Conservation (phyloP, 2,113 vertebrate species). For the Ailurus styani region DNA sequence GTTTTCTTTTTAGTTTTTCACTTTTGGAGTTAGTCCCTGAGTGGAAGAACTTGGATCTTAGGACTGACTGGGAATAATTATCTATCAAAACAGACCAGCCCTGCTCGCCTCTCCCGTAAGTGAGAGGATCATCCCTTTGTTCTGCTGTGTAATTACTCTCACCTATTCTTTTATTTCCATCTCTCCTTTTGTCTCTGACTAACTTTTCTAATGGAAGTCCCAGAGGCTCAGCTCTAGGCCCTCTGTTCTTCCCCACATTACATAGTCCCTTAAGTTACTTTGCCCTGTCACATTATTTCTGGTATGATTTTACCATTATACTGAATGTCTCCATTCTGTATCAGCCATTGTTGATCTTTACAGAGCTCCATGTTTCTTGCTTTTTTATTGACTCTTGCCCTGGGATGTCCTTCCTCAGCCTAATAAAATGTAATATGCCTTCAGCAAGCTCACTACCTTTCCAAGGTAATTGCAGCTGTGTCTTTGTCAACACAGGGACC, state of each 20-base stretch:
- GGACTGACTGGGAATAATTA: neutral
- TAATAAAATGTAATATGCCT: neutral
- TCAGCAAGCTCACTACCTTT: neutral
- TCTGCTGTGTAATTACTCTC: neutral
- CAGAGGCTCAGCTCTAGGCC: accelerated
- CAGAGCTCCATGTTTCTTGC: neutral
- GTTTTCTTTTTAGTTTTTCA: neutral
- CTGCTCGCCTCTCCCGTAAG: neutral
- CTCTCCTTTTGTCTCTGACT: neutral
- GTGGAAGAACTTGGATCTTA: neutral
- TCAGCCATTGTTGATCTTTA: neutral
- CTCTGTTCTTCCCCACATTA: neutral
- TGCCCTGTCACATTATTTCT: neutral
- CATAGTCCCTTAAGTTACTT: neutral
- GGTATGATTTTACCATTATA: neutral
- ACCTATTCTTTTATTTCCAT: neutral
- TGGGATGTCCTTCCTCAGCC: neutral
- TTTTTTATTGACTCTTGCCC: neutral
- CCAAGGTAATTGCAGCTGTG: neutral
- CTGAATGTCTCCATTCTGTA: neutral
- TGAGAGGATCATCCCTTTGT: neutral
- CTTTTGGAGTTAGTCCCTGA: neutral
- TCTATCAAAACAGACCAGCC: neutral
- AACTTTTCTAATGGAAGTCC: neutral
- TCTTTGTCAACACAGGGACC: neutral